These are phyloP conservation scores for Poeciliopsis retropinna DNA, from an alignment of 2,113 vertebrate genomes.

Conservation along the genomic window DNA sequence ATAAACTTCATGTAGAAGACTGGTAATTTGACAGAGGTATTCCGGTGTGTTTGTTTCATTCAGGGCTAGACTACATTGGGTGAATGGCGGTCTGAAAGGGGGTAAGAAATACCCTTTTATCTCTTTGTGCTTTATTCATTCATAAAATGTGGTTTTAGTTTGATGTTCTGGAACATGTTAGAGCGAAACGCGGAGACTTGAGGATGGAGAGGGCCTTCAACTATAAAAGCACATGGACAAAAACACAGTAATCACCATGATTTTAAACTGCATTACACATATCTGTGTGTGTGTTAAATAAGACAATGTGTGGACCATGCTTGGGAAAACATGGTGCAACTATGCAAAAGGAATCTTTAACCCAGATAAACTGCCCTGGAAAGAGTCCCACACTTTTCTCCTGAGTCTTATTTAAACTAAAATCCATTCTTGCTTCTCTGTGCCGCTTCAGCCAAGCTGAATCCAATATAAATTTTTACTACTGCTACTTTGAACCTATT, in stretches of 20 bases:
- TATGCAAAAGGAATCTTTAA: conserved; percentile 56
- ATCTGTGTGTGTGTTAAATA: conserved; percentile 47
- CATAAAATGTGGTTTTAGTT: conserved; percentile 74
- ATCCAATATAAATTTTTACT: conserved; percentile 17
- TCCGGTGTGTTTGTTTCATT: conserved; percentile 51
- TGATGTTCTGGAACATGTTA: conserved; percentile 71
- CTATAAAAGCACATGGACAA: conserved; percentile 51
- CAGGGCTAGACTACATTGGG: conserved; percentile 37
- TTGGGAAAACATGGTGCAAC: conserved; percentile 46
- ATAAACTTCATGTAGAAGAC: conserved; percentile 15
- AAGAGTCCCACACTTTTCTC: conserved; percentile 16
- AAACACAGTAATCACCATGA: conserved; percentile 65
- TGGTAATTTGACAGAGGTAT: conserved; percentile 57
- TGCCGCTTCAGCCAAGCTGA: conserved; percentile 15
- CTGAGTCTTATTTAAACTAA: conserved; percentile 18
- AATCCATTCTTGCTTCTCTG: background rate
- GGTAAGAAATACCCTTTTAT: conserved; percentile 65
- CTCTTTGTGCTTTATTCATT: conserved; percentile 61
- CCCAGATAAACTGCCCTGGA: conserved; percentile 29
- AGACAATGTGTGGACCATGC: conserved; percentile 36
- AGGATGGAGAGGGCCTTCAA: conserved; percentile 23
- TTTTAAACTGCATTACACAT: conserved; percentile 44
- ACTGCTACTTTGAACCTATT: conserved; percentile 7
- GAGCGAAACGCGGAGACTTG: conserved; percentile 24
- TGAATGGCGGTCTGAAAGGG: conserved; percentile 54